Conservation (phyloP, 23 tunicate genomes). For the Halocynthia roretzi region DNA sequence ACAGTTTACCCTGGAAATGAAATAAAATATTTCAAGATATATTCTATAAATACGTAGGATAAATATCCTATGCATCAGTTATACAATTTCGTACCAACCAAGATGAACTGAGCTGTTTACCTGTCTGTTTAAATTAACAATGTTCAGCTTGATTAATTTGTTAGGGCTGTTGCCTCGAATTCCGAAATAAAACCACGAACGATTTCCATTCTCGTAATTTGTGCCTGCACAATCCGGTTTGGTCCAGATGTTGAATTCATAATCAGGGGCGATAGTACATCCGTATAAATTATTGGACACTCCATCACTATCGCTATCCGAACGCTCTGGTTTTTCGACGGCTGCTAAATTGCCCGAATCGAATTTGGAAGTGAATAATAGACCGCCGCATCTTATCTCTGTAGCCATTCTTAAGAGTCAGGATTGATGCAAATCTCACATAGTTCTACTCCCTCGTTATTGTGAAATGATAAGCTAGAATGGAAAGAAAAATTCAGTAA, state of each 20-base stretch:
- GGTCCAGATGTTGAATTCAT: conserved; percentile 85
- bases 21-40: not conserved
- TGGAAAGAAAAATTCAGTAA: too few species aligned
- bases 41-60: not conserved
- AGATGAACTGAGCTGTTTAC: conserved; percentile 15
- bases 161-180: conserved; percentile 54
- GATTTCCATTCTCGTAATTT: conserved; percentile 83
- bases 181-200: conserved; percentile 98
- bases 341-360: conserved; percentile 95
- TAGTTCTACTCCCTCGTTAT: too few species aligned
- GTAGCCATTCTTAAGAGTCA: not conserved
- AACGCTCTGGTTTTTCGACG: conserved; percentile 72
- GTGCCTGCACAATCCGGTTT: conserved; percentile 93
- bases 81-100: not conserved
- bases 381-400: conserved; percentile 85
- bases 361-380: conserved; percentile 83
- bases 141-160: conserved; percentile 78
- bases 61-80: not conserved
- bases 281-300: conserved; percentile 41
- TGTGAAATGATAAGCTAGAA: too few species aligned
- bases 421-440: not conserved
- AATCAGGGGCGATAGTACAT: conserved; percentile 65
- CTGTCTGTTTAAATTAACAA: conserved; percentile 80
- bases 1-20: conserved; percentile 62
- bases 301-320: conserved; percentile 72